Evolutionary conservation across 2,888 invertebrate genomes (phyloP).

Genomic region (Lasioglossum zephyrum): DNA sequence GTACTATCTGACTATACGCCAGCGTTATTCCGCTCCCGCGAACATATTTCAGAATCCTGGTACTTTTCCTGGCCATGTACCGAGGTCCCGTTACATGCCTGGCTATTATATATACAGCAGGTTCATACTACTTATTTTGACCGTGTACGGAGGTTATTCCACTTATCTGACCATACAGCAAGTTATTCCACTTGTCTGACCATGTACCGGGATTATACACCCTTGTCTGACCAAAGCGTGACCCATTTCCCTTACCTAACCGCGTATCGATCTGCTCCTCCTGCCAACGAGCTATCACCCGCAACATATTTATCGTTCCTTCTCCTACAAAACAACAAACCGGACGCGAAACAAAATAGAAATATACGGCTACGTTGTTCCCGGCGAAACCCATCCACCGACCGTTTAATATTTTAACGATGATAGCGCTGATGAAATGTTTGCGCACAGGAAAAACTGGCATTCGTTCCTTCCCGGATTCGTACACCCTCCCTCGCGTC

Average conservation of each 20-base stretch:
- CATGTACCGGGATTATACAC: constrained; percentile 56
- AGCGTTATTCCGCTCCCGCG: constrained; percentile 28
- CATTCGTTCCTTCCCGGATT: background rate
- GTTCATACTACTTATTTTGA: constrained; percentile 49
- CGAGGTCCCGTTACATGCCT: constrained; percentile 23
- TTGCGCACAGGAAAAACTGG: background rate
- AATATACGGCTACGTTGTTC: background rate
- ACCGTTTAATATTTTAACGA: background rate
- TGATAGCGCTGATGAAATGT: background rate
- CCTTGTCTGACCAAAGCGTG: constrained; percentile 57
- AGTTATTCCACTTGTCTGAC: constrained; percentile 57
- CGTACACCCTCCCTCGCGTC: background rate
- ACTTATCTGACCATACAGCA: constrained; percentile 52
- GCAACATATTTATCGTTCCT: constrained; percentile 15
- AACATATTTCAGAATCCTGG: constrained; percentile 40
- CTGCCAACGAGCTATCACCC: constrained; percentile 8
- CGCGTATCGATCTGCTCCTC: constrained; percentile 43
- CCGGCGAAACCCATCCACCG: background rate
- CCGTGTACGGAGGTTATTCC: constrained; percentile 50
- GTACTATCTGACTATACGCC: constrained; percentile 14
- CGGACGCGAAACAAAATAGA: background rate
- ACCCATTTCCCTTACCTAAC: constrained; percentile 49
- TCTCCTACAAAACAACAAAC: constrained; percentile 1
- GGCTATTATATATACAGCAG: constrained; percentile 10
- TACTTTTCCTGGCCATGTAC: constrained; percentile 44